Evolutionary conservation across 2,797 vertebrate species (phyloP), one percentile per base, ranked within the genome.

Genomic region (Eulemur mongoz): DNA sequence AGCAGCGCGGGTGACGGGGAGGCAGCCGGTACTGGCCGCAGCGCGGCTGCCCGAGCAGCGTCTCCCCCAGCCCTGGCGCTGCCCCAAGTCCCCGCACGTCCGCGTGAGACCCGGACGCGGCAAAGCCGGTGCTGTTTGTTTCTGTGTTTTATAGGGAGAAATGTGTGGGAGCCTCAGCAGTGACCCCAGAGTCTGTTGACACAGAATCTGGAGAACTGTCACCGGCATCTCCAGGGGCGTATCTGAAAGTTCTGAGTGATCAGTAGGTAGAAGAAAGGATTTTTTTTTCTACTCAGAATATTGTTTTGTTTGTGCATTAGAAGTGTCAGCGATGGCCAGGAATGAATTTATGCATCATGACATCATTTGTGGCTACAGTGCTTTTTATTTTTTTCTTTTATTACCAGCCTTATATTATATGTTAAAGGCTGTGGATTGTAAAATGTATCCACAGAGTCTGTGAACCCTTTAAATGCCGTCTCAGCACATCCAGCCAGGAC

Each of bases 61-160:
- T n/a, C 27, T 30, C 4, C 10, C 1, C 0, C 1, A 11, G 35
- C 50, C 9, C 72, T 3, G 27, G 5, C 10, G 18, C 15, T 0
- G 25, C 73, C 9, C 1, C 27, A 1, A 0, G 52, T 3, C 4
- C 15, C 63, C 22, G 3, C 2, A 2, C 0, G 2, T 20, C 43
- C n/a, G 2, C 43, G 4, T 0, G 3, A 27, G 5, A 57, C 61
- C 91, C 38, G 0, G 18, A 0, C 11, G 0, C 12, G 14, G 6
- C 4, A 43, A 30, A 40, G 70, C 7, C 7, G n/a, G n/a, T n/a
- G 1, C 67, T 40, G 25, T 18, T 15, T 1, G 6, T 5, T 45
- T 61, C 43, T 59, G 40, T 0, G 1, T 50, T 54, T 72, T 35
- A 23, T 4, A 32, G 59, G 67, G 59, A 38, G 5, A 54, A 23